A percentile compares a stretch with the other conserved stretches of the same genome.
Conservation (phyloP, 1,140 invertebrate genomes). For the Thaumatotibia leucotreta region DNA sequence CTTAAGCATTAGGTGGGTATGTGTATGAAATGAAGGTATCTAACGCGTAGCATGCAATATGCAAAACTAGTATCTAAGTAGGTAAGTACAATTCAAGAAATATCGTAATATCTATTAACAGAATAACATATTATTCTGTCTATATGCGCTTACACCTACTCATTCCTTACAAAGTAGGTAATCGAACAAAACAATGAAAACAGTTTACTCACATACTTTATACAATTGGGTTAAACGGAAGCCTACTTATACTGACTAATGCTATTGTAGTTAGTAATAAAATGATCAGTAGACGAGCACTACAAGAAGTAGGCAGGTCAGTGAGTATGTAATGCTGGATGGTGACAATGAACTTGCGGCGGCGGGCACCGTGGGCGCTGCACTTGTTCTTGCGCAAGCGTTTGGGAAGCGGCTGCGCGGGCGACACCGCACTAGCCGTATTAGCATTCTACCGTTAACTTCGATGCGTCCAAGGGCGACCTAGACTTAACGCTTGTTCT, state of each 20-base stretch:
- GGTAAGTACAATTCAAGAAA: no score
- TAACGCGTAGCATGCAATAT: no score
- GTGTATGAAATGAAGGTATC: no score
- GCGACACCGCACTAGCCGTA: slow-evolving; percentile 51
- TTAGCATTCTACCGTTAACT: slow-evolving; percentile 72
- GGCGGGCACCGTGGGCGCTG: slow-evolving; percentile 43
- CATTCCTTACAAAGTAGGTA: no score
- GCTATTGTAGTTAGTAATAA: neutral
- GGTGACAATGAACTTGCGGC: slow-evolving; percentile 67
- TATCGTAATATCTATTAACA: no score
- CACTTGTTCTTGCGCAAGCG: slow-evolving; percentile 62
- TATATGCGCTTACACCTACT: no score
- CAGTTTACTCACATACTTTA: neutral
- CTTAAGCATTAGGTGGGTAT: no score
- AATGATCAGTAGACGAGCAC: neutral
- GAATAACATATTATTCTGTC: no score
- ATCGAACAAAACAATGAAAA: neutral
- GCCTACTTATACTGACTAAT: neutral
- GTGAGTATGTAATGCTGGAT: neutral
- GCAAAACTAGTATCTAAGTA: no score
- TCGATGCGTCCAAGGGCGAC: slow-evolving; percentile 38
- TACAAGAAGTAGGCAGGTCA: neutral
- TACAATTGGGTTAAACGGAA: neutral
- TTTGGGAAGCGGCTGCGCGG: slow-evolving; percentile 44
- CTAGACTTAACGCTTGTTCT: slow-evolving; percentile 30